phyloP scores from a whole-genome alignment of 2,888 invertebrate genomes.

The Orchesellides sinensis region DNA sequence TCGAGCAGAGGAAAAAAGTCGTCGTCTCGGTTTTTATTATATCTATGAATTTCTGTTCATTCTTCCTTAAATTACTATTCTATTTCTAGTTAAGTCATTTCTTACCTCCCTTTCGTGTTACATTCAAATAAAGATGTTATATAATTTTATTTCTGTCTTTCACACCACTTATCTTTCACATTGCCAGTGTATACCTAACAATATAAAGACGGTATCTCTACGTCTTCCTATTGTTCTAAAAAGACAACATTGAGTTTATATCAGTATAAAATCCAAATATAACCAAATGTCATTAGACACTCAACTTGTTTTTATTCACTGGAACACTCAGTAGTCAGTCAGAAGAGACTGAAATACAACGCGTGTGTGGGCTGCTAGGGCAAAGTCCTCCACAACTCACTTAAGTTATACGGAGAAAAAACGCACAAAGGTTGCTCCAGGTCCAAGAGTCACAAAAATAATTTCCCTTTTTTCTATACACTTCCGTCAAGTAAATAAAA shows the following conservation, averaged over 20 bases:
- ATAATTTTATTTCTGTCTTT: slow-evolving; percentile 49
- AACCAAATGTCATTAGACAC: slow-evolving; percentile 55
- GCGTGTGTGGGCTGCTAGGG: not conserved
- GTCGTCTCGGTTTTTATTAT: slow-evolving; percentile 8
- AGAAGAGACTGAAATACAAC: no score
- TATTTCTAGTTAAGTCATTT: not conserved
- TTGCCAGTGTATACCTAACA: no score
- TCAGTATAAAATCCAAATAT: no score
- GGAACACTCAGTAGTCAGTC: slow-evolving; percentile 36
- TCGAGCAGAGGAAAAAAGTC: slow-evolving; percentile 20
- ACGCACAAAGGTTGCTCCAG: not conserved
- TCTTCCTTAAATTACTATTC: slow-evolving; percentile 9
- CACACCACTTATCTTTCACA: slow-evolving; percentile 29
- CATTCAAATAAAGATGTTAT: slow-evolving; percentile 32
- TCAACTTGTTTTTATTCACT: slow-evolving; percentile 49
- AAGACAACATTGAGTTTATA: no score
- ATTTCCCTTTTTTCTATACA: slow-evolving; percentile 39
- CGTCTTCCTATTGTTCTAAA: no score
- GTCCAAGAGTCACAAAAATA: slow-evolving; percentile 43
- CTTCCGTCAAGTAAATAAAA: slow-evolving; percentile 48
- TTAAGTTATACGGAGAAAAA: not conserved
- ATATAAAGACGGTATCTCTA: no score
- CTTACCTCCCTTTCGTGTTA: not conserved
- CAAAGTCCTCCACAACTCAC: not conserved
- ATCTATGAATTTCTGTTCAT: not conserved